These are phyloP conservation scores for Phengaris alcon DNA, from an alignment of 2,888 invertebrate species.

Conservation along the genomic window DNA sequence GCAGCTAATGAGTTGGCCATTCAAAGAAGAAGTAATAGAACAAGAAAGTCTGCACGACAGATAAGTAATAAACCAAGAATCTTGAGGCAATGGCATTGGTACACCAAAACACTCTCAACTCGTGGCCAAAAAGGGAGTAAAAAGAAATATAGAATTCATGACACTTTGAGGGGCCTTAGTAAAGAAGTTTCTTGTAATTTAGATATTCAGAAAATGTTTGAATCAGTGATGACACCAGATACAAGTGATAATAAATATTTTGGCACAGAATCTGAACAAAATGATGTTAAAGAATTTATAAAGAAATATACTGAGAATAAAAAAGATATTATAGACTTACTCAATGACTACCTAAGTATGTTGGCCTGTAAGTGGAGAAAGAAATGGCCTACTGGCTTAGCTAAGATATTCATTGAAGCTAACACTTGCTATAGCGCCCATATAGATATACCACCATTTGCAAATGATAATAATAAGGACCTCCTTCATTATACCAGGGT, in stretches of 20 bases:
- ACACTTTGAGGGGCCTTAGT: not conserved
- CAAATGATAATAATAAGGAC: conserved; percentile 56
- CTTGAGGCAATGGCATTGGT: conserved; percentile 89
- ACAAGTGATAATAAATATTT: conserved; percentile 76
- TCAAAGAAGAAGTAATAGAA: conserved; percentile 50
- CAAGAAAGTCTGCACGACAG: conserved; percentile 79
- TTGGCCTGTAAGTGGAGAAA: conserved; percentile 81
- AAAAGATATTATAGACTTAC: conserved; percentile 79
- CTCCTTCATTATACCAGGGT: conserved; percentile 58
- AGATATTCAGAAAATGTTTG: not conserved
- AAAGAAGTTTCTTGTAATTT: conserved; percentile 78
- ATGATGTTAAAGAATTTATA: conserved; percentile 82
- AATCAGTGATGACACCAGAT: not conserved
- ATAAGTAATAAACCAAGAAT: conserved; percentile 86
- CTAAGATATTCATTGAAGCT: conserved; percentile 79
- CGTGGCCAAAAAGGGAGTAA: conserved; percentile 58
- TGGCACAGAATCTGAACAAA: conserved; percentile 81
- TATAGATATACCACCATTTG: conserved; percentile 64
- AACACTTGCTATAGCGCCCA: conserved; percentile 78
- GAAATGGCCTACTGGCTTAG: conserved; percentile 82
- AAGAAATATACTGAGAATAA: conserved; percentile 77
- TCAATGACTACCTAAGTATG: conserved; percentile 79
- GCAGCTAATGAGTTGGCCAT: too few species aligned
- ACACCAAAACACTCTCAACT: conserved; percentile 76
- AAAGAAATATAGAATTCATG: conserved; percentile 13